These are phyloP conservation scores for Cacatua alba DNA, from an alignment of 2,113 vertebrate species.

Conservation along the genomic window DNA sequence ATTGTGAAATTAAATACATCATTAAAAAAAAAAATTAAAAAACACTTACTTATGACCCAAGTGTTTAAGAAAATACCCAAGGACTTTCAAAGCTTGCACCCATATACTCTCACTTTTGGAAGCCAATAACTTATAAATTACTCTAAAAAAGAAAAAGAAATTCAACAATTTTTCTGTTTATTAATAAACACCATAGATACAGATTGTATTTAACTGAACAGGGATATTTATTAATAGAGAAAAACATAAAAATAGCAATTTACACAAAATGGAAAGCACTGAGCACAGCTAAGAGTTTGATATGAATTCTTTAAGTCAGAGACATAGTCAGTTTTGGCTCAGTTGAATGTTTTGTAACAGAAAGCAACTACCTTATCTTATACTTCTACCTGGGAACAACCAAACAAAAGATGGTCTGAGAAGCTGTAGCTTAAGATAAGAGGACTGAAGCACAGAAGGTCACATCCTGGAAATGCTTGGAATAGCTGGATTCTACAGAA, in stretches of 20 bases:
- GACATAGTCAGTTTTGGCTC: not conserved
- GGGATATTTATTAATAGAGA: not conserved
- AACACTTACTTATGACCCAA: conserved; percentile 95
- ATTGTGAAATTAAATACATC: not conserved
- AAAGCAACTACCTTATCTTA: not conserved
- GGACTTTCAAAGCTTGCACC: conserved; percentile 94
- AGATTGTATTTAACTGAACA: not conserved
- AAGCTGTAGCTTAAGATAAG: not conserved
- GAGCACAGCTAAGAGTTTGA: not conserved
- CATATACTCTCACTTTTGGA: conserved; percentile 96
- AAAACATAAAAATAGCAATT: not conserved
- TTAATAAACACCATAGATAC: not conserved
- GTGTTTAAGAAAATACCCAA: conserved; percentile 97
- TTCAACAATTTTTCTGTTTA: not conserved
- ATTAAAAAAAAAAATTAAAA: not conserved
- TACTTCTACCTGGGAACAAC: not conserved
- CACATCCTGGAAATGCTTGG: not conserved
- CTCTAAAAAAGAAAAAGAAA: conserved; percentile 75
- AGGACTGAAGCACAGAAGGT: not conserved
- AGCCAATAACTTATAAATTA: conserved; percentile 94
- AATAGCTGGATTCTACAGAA: not conserved
- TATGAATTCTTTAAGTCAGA: not conserved
- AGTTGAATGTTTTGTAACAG: not conserved
- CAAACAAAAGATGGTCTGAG: not conserved
- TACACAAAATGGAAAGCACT: not conserved